Percentiles rank a stretch among this genome's conserved stretches.
These are phyloP conservation scores for Apocheima hispidaria DNA, from an alignment of 2,888 invertebrate species.

Conservation along the genomic window DNA sequence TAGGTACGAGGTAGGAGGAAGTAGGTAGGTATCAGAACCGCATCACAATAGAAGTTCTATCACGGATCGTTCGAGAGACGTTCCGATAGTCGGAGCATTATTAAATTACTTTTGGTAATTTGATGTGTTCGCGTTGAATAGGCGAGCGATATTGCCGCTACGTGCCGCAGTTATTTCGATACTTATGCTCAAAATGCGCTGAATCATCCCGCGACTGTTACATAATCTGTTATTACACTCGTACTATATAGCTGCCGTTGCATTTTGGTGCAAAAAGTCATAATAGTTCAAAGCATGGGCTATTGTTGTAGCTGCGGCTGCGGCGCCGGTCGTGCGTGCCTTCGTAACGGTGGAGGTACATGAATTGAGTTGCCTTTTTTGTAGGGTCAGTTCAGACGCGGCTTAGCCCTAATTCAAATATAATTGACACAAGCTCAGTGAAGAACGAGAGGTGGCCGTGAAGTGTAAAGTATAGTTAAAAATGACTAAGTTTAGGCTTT, in stretches of 20 bases:
- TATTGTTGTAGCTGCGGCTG: constrained; percentile 53
- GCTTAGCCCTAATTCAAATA: constrained; percentile 67
- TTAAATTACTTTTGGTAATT: constrained; percentile 48
- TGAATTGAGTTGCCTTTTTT: constrained; percentile 78
- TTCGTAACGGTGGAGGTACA: constrained; percentile 75
- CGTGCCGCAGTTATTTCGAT: constrained; percentile 72
- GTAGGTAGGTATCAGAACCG: constrained; percentile 21
- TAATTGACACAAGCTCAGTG: constrained; percentile 68
- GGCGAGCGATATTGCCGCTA: constrained; percentile 63
- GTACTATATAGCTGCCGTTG: constrained; percentile 64
- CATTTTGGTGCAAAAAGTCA: constrained; percentile 79
- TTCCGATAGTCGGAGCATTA: constrained; percentile 52
- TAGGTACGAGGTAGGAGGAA: constrained; percentile 3
- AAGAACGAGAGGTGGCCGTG: constrained; percentile 11
- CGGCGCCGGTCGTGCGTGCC: constrained; percentile 72
- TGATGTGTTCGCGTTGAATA: constrained; percentile 70
- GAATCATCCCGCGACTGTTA: constrained; percentile 58
- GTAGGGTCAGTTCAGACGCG: constrained; percentile 64
- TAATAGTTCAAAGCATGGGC: constrained; percentile 58
- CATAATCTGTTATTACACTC: constrained; percentile 49
- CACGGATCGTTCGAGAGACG: constrained; percentile 56
- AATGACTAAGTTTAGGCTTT: too few relatives aligned
- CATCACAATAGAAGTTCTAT: constrained; percentile 40
- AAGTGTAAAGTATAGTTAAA: too few relatives aligned
- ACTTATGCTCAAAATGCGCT: constrained; percentile 75